Evolutionary conservation across 1,140 invertebrate species (phyloP), one percentile per base, ranked within the genome.

Genomic region (Scylla paramamosain): DNA sequence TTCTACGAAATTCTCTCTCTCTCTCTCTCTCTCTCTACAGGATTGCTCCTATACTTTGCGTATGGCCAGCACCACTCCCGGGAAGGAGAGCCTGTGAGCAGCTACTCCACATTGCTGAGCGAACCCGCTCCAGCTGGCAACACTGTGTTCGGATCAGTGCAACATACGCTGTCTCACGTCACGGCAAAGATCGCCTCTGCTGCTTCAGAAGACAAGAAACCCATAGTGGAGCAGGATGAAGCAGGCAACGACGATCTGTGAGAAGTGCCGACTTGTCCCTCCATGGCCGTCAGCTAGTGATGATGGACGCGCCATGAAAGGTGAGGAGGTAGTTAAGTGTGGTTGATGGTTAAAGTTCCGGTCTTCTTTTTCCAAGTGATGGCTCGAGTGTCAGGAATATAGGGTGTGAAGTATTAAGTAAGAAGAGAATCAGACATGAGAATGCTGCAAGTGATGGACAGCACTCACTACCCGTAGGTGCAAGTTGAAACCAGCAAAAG

Each of bases 21-120:
- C 39, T 39, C 39, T 39, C 39, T 39, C 39, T 39, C 39, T 59
- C 16, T 59, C 16, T 20, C 97, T 96, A 28, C 97, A 98, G 98
- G 98, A 95, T 97, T 99, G 90, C 97, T 99, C 25, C 98, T 99
- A 20, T 99, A 99, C 96, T 99, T 99, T 97, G 97, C 98, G 0
- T 99, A 99, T 96, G 99, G 99, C 0, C 98, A 99, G 32, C 98
- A 98, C 96, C 98, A 99, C 96, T 96, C 96, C 1, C 82, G 93
- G n/a, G 94, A 96, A 86, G 93, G 92, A 0, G 96, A 95, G 29
- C 96, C 96, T 52, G 89, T 96, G 20, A 95, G 92, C 84, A 95
- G 94, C 84, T 96, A 95, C 90, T 95, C 96, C 25, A 96, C 96
- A 25, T 89, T 96, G 29, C 91, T 96, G 82, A 89, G 92, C 28